Conservation (phyloP, 2,113 vertebrate species). For the Psophia crepitans region DNA sequence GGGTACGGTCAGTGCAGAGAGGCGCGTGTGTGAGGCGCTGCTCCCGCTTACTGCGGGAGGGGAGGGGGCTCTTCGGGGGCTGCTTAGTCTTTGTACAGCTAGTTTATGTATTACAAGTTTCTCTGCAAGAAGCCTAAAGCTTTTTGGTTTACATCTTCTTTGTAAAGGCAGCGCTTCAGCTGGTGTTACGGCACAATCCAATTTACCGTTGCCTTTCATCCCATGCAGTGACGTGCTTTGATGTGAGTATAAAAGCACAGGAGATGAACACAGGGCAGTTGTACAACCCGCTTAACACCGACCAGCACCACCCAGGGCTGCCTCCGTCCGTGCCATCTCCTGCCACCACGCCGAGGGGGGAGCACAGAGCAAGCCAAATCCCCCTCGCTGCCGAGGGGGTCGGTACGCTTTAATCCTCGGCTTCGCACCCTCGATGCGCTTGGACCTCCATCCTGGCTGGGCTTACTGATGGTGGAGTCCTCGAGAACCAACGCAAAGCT, state of each 20-base stretch:
- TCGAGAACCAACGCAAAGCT: not conserved
- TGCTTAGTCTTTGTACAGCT: not conserved
- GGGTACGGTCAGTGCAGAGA: fast-evolving
- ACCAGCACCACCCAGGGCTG: not conserved
- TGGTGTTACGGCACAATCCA: not conserved
- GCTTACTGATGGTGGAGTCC: not conserved
- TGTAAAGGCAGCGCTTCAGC: not conserved
- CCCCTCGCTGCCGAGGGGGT: not conserved
- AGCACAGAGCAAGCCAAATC: not conserved
- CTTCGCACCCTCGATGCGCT: not conserved
- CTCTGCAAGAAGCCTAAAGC: not conserved
- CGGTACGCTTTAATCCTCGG: not conserved
- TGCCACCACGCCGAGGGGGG: not conserved
- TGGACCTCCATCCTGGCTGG: not conserved
- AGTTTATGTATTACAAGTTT: not conserved
- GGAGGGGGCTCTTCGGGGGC: not conserved
- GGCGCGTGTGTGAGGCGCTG: not conserved
- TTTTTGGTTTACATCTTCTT: not conserved
- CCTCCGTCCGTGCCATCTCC: not conserved
- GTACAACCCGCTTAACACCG: not conserved
- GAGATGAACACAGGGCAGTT: not conserved
- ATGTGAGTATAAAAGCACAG: not conserved
- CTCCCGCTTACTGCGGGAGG: not conserved
- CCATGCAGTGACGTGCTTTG: not conserved
- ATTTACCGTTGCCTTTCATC: not conserved